Conservation (phyloP, 2,797 vertebrate genomes). For the Tinamus major region DNA sequence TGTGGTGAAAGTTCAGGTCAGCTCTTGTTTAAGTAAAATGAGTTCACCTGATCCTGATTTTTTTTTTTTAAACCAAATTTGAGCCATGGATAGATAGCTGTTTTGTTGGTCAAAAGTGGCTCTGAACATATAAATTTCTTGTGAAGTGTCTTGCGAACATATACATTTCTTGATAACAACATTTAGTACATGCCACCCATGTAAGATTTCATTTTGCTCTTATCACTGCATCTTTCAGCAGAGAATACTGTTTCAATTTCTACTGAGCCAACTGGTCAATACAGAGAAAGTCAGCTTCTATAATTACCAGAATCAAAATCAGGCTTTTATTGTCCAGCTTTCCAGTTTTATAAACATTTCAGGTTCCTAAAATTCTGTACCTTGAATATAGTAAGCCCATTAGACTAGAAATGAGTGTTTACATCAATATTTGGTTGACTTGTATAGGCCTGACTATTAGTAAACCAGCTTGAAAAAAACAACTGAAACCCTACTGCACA, state of each 20-base stretch:
- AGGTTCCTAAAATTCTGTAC: background rate
- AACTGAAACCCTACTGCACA: rapidly evolving
- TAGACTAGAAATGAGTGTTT: background rate
- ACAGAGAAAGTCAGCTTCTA: rapidly evolving
- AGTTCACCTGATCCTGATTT: background rate
- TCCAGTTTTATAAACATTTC: background rate
- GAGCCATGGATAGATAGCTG: background rate
- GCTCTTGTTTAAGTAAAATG: constrained; percentile 27
- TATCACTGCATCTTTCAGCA: background rate
- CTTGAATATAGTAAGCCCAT: background rate
- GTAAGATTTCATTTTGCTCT: background rate
- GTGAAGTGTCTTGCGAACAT: background rate
- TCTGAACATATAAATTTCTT: background rate
- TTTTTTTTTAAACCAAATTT: background rate
- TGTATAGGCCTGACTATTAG: too few relatives aligned
- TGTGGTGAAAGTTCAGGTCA: constrained; percentile 60
- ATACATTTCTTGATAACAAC: background rate
- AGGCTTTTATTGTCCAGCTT: background rate
- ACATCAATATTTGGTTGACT: background rate
- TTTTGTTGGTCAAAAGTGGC: background rate
- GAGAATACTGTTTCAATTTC: background rate
- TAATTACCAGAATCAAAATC: background rate
- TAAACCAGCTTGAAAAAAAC: background rate
- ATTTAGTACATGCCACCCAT: background rate
- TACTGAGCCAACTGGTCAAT: background rate